Evolutionary conservation across 2,113 vertebrate species (phyloP).

Genomic region (Ctenomys sociabilis): DNA sequence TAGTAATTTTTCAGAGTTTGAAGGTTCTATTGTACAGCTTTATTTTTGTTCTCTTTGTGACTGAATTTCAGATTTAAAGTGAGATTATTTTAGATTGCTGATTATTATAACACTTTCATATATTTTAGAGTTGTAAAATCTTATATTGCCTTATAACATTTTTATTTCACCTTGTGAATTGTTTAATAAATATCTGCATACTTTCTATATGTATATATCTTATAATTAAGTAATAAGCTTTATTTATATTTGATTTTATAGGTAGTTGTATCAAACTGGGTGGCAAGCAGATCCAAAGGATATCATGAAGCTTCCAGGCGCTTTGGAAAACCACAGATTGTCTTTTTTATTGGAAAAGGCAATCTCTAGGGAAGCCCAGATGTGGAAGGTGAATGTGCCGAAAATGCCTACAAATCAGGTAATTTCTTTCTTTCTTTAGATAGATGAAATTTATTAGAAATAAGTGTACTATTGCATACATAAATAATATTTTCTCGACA

Average conservation of each 20-base stretch:
- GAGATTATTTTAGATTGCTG: conserved; percentile 44
- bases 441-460: conserved; percentile 39
- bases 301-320: conserved; percentile 95
- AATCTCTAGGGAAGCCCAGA: conserved; percentile 96
- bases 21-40: neutral
- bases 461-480: neutral
- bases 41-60: conserved; percentile 44
- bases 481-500: neutral
- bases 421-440: conserved; percentile 50
- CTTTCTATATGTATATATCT: conserved; percentile 26
- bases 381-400: conserved; percentile 95
- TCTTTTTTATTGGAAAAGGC: conserved; percentile 96
- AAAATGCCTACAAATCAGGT: conserved; percentile 96
- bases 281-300: conserved; percentile 93
- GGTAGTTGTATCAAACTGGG: conserved; percentile 98
- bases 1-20: conserved; percentile 19
- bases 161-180: conserved; percentile 69
- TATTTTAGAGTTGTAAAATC: conserved; percentile 70
- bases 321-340: conserved; percentile 97
- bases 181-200: conserved; percentile 61
- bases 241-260: conserved; percentile 85
- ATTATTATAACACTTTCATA: conserved; percentile 56
- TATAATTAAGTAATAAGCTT: conserved; percentile 56
- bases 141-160: conserved; percentile 60
- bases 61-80: conserved; percentile 58